Percentiles rank a stretch among this genome's conserved stretches.
Conservation (phyloP, 2,113 vertebrate genomes). For the Podocnemis expansa region DNA sequence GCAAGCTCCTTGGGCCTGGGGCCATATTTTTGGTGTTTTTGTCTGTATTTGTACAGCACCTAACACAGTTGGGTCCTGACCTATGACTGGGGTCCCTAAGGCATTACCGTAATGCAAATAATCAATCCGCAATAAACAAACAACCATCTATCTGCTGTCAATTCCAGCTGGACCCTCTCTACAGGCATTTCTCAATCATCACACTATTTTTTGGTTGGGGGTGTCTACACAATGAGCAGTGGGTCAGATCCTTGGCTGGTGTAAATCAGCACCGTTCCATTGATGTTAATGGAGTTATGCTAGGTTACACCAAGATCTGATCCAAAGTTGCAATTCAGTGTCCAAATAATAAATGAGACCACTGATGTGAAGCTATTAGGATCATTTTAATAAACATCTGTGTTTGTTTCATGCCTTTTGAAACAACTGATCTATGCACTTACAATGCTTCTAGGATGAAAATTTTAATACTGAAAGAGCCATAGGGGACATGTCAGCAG, state of each 20-base stretch:
- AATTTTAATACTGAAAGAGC: neutral
- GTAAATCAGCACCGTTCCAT: accelerated
- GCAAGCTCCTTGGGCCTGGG: neutral
- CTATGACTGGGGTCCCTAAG: accelerated
- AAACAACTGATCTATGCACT: neutral
- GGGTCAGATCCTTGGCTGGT: neutral
- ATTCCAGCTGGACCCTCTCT: accelerated
- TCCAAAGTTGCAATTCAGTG: neutral
- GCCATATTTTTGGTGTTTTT: accelerated
- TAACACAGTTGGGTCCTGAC: neutral
- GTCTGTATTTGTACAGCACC: accelerated
- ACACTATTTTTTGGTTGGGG: accelerated
- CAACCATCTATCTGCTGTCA: neutral
- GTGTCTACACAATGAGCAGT: accelerated
- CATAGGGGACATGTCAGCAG: neutral
- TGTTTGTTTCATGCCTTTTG: neutral
- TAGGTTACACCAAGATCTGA: neutral
- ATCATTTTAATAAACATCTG: accelerated
- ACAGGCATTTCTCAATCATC: accelerated
- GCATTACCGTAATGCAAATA: neutral
- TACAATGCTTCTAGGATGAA: neutral
- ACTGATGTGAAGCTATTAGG: neutral
- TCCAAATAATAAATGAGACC: neutral
- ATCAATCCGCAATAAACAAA: neutral
- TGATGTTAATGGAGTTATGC: accelerated